These are phyloP conservation scores for Urosaurus nigricauda DNA, from an alignment of 2,797 vertebrate species.

Conservation along the genomic window DNA sequence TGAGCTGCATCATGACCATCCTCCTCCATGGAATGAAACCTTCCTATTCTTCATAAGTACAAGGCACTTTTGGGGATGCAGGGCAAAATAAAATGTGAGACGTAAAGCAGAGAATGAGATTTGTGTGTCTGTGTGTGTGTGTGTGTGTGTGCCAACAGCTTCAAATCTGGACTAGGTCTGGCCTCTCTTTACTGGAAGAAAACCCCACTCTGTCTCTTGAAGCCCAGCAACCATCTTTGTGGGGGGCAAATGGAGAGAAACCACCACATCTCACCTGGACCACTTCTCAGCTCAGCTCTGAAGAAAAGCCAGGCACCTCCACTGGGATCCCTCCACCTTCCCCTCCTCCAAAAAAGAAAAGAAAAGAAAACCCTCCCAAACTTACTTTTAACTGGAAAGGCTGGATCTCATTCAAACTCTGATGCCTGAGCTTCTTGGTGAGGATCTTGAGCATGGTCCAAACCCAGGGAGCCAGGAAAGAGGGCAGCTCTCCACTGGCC, in stretches of 20 bases:
- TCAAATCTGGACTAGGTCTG: background rate
- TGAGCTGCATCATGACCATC: background rate
- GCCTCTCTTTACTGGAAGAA: background rate
- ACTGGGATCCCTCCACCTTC: background rate
- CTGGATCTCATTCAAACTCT: slow-evolving; percentile 91
- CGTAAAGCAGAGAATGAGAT: background rate
- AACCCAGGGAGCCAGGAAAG: slow-evolving; percentile 58
- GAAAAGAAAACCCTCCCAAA: too few relatives aligned
- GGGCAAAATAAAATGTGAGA: background rate
- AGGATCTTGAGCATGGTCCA: slow-evolving; percentile 90
- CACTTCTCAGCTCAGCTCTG: too few relatives aligned
- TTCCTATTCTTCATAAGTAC: too few relatives aligned
- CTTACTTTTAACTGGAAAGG: slow-evolving; percentile 93
- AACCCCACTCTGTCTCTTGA: slow-evolving; percentile 35
- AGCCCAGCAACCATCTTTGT: too few relatives aligned
- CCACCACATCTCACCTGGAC: too few relatives aligned
- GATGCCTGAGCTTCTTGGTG: slow-evolving; percentile 92
- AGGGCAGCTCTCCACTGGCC: slow-evolving; percentile 63
- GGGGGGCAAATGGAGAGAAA: too few relatives aligned
- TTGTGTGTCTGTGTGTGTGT: too few relatives aligned
- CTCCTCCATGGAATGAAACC: too few relatives aligned
- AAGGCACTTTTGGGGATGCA: too few relatives aligned
- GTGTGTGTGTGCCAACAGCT: background rate
- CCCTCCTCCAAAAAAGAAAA: background rate
- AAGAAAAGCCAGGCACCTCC: background rate